Evolutionary conservation across 1,140 invertebrate species (phyloP), one percentile per base, ranked within the genome.

Genomic region (Drosophila hydei): DNA sequence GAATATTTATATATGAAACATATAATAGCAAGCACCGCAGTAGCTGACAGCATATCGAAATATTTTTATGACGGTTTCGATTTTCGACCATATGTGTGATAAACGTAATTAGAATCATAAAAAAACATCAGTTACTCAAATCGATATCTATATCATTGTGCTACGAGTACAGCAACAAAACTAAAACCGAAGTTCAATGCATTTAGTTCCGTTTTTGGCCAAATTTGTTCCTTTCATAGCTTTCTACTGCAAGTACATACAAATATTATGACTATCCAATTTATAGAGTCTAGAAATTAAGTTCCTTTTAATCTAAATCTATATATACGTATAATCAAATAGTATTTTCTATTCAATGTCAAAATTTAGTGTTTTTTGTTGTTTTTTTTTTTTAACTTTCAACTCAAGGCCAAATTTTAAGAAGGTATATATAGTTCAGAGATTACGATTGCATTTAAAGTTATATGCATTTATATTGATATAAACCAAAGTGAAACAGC

Each of bases 151-250:
- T 76, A 71, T 38, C 38, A 63, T 42, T 59, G 48, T 72, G 64
- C 58, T 54, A 30, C 21, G 43, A 55, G 64, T 63, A 62, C 54
- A 55, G 25, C 27, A 43, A 33, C 30, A 33, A 33, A 33, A 33
- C 30, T 11, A 33, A 69, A 56, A 71, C 68, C 48, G 75, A 75
- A 71, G 62, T 72, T 68, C 75, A 59, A 75, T 79, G 73, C 55
- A 72, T 78, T 88, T 81, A 76, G 77, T 87, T 88, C 75, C 84
- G 83, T 76, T 87, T 87, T 51, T 38, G 70, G 65, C 78, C 72
- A 81, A 83, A 76, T 76, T 76, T 87, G 83, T 87, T 87, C 83
- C 83, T 87, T 87, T 83, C 47, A 70, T 72, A 80, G 81, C 80
- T 80, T 87, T 80, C 14, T 9, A 25, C 45, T 48, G 7, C 21